Evolutionary conservation across 2,797 vertebrate species (phyloP).

Genomic region (Eleutherodactylus coqui): DNA sequence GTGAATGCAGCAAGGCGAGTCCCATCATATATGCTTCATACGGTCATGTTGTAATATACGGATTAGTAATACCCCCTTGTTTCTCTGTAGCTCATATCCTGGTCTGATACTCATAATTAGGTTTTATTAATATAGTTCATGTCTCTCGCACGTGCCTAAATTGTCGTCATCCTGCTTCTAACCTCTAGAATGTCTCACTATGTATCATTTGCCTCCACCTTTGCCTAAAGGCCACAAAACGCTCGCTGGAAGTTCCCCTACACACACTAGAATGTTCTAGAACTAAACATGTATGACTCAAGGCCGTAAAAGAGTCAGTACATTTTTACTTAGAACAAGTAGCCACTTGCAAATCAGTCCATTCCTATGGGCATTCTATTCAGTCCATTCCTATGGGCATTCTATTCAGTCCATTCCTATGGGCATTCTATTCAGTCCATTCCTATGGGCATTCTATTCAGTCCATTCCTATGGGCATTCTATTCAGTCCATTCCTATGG

Average conservation of each 20-base stretch:
- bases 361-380: too few species aligned
- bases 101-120: not conserved
- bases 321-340: slow-evolving; percentile 2
- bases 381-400: not conserved
- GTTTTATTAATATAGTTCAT: not conserved
- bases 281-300: not conserved
- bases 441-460: too few species aligned
- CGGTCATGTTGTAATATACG: not conserved
- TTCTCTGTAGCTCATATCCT: not conserved
- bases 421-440: too few species aligned
- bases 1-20: not conserved
- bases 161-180: not conserved
- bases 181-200: not conserved
- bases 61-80: not conserved
- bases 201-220: slow-evolving; percentile 17
- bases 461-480: too few species aligned
- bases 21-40: not conserved
- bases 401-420: too few species aligned
- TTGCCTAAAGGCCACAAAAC: slow-evolving; percentile 12
- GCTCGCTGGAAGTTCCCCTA: not conserved
- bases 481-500: too few species aligned
- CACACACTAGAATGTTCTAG: not conserved
- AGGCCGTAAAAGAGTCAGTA: not conserved
- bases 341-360: not conserved
- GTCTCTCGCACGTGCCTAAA: not conserved